A percentile compares a stretch with the other conserved stretches of the same genome.
phyloP scores from a whole-genome alignment of 64 coral and sea anemone species.

The Acropora yongei region DNA sequence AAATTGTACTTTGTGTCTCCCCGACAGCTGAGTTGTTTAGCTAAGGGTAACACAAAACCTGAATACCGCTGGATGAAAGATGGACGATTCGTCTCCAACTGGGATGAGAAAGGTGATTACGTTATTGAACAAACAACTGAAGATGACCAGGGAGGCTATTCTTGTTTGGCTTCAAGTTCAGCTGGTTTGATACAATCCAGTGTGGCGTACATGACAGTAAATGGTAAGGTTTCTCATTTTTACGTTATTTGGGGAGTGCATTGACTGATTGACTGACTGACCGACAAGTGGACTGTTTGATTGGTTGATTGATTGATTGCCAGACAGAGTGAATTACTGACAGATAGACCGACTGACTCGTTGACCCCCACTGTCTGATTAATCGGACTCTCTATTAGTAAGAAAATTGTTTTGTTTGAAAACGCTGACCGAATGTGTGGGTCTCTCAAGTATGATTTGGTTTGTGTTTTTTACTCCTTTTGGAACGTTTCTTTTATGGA shows the following conservation, averaged over 20 bases:
- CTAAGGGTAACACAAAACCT: constrained; percentile 62
- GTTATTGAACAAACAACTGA: constrained; percentile 41
- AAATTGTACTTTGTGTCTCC: background rate
- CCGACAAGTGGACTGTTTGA: background rate
- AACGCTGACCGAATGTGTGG: too few species aligned
- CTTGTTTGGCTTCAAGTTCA: constrained; percentile 69
- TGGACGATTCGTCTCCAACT: constrained; percentile 65
- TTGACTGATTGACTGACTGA: background rate
- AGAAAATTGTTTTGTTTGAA: too few species aligned
- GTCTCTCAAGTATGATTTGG: too few species aligned
- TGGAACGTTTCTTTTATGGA: too few species aligned
- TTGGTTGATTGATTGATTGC: too few species aligned
- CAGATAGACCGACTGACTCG: too few species aligned
- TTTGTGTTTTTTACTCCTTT: too few species aligned
- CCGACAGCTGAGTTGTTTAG: constrained; percentile 61
- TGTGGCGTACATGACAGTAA: constrained; percentile 51
- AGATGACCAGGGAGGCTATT: constrained; percentile 72
- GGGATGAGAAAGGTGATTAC: constrained; percentile 60
- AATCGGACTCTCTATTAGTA: too few species aligned
- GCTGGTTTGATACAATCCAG: constrained; percentile 81
- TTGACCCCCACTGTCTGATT: too few species aligned
- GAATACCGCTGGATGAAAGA: constrained; percentile 84
- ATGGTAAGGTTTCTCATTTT: constrained; percentile 44
- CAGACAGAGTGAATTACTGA: too few species aligned
- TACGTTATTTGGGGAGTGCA: too few species aligned